Percentiles rank a stretch among this genome's conserved stretches.
These are phyloP conservation scores for Lota lota DNA, from an alignment of 2,113 vertebrate genomes.

Conservation along the genomic window DNA sequence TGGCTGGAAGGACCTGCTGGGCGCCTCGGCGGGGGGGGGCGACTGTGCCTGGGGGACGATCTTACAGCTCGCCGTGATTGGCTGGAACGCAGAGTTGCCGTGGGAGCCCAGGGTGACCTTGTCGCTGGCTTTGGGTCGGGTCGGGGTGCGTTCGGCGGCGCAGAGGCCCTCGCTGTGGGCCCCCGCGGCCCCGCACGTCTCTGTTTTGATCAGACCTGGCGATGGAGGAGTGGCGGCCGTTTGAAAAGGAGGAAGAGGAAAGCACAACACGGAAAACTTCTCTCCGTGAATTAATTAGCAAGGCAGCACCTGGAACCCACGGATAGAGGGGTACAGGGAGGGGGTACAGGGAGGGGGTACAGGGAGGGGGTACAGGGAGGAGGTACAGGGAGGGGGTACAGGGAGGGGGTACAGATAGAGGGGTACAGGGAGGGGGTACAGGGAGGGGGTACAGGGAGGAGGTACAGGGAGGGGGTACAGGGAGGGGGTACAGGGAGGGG, in stretches of 20 bases:
- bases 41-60: slow-evolving; percentile 89
- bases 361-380: no score
- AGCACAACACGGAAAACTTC: background rate
- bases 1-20: slow-evolving; percentile 96
- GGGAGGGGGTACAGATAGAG: no score
- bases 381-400: background rate
- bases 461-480: background rate
- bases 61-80: slow-evolving; percentile 97
- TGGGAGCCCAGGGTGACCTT: slow-evolving; percentile 90
- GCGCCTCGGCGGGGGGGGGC: slow-evolving; percentile 88
- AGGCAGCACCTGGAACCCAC: background rate
- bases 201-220: slow-evolving; percentile 78
- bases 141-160: slow-evolving; percentile 85
- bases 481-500: background rate
- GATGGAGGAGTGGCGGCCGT: background rate
- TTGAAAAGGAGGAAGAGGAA: background rate
- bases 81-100: slow-evolving; percentile 97
- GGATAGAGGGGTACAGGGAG: background rate
- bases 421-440: background rate
- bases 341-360: background rate
- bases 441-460: no score
- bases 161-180: slow-evolving; percentile 71
- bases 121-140: slow-evolving; percentile 81
- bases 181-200: slow-evolving; percentile 71
- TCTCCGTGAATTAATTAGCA: background rate